Base-by-base conservation (phyloP, 2,797 vertebrate genomes). In the Erpetoichthys calabaricus region DNA sequence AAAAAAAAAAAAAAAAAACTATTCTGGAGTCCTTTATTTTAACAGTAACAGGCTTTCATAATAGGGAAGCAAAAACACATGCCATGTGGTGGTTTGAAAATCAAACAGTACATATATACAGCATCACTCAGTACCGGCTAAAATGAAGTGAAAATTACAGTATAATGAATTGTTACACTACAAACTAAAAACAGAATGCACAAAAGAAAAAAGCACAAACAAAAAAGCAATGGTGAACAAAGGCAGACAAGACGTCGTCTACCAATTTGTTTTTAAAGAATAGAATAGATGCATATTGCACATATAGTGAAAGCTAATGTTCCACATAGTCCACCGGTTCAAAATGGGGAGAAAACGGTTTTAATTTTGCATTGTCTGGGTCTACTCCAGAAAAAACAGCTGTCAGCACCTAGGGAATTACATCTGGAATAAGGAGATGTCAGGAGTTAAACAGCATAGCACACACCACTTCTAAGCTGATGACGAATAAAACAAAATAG, bases 111-210 rank as follows among this genome's bases (percentile, higher is more conserved):
- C 79, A 78, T 85, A 94, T 91, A 89, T 89, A 94, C 92, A 95
- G 85, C 85, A 77, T 91, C 91, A 94, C 89, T 92, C 91, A 91
- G 93, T 96, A 98, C 94, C 94, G 92, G 92, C 89, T 95, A 92
- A 94, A 94, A 95, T 85, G 85, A 90, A 80, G 91, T 92, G 92
- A 91, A 80, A 75, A 80, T 82, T 87, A 91, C 76, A 88, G 83
- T 84, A 87, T 85, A 91, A 87, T 81, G 59, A 76, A 64, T 64
- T 61, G 80, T 89, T 87, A 83, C 81, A 87, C 86, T 90, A 92
- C 84, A 90, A 87, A 89, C 82, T 75, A 77, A 75, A 85, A 79
- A 75, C 25, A 25, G 25, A 25, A 25, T 25, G 25, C 25, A 25
- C 25, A 25, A 25, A 25, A 25, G 25, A 25, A 25, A 25, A 25